A percentile compares a stretch with the other conserved stretches of the same genome.
These are phyloP conservation scores for Uloborus diversus DNA, from an alignment of 1,140 invertebrate genomes.

Conservation along the genomic window DNA sequence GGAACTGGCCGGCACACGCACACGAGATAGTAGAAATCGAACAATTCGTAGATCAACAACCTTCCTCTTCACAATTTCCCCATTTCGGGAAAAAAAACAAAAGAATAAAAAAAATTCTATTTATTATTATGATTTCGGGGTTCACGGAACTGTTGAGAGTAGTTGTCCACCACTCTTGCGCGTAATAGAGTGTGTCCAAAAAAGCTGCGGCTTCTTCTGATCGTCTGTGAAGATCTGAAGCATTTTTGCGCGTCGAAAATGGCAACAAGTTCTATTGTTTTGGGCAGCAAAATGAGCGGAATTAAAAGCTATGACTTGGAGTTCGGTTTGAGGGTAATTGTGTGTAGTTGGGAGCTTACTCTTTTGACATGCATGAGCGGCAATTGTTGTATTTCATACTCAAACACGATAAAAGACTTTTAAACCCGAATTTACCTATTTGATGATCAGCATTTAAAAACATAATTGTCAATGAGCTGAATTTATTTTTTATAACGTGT, in stretches of 20 bases:
- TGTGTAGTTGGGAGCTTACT: no score
- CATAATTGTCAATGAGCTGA: no score
- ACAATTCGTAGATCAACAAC: slow-evolving; percentile 39
- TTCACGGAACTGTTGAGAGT: slow-evolving; percentile 3
- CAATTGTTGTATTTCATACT: no score
- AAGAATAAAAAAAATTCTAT: no score
- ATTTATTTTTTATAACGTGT: no score
- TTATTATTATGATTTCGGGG: slow-evolving; percentile 9
- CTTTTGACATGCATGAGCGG: no score
- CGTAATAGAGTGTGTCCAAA: background rate
- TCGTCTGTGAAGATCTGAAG: background rate
- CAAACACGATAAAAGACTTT: no score
- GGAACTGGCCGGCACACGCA: no score
- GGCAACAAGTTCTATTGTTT: background rate
- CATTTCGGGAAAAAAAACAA: slow-evolving; percentile 8
- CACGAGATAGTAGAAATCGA: slow-evolving; percentile 16
- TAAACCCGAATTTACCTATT: no score
- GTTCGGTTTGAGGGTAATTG: no score
- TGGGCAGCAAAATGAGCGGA: background rate
- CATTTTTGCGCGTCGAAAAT: background rate
- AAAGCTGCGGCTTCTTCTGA: slow-evolving; percentile 15
- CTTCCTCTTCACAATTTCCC: slow-evolving; percentile 15
- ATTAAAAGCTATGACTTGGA: no score
- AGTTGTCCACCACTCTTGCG: background rate
- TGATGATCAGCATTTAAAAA: no score